These are phyloP conservation scores for Lutjanus erythropterus DNA, from an alignment of 2,113 vertebrate genomes.

Conservation along the genomic window DNA sequence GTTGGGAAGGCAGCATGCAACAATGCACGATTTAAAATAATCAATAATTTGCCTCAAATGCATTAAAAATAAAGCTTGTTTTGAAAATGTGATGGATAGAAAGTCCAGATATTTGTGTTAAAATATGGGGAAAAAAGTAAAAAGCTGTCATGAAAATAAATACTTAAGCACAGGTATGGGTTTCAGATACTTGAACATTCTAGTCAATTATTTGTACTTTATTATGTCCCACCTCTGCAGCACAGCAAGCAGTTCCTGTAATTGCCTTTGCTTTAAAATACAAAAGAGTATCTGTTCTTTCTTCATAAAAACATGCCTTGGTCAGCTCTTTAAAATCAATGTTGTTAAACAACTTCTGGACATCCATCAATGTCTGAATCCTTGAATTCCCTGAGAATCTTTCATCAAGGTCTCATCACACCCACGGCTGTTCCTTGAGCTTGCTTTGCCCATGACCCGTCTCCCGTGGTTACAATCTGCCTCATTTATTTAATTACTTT, in stretches of 20 bases:
- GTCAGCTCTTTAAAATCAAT: background rate
- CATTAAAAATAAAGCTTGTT: no score
- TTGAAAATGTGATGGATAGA: no score
- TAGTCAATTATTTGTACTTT: no score
- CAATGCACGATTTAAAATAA: no score
- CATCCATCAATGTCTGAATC: background rate
- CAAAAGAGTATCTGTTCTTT: background rate
- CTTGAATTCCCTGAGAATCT: background rate
- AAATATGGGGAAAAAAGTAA: no score
- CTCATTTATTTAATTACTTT: slow-evolving; percentile 4
- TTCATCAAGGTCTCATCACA: background rate
- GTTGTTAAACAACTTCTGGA: background rate
- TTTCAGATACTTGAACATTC: no score
- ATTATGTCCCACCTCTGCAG: no score
- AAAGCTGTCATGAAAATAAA: no score
- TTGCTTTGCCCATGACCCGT: background rate
- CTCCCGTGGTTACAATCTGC: background rate
- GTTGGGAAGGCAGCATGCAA: no score
- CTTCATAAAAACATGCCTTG: background rate
- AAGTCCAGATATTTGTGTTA: no score
- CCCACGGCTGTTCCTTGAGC: background rate
- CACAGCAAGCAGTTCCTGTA: background rate
- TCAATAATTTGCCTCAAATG: no score
- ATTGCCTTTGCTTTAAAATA: background rate
- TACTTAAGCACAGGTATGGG: no score